These are phyloP conservation scores for Tichodroma muraria DNA, from an alignment of 2,113 vertebrate species.

Conservation along the genomic window DNA sequence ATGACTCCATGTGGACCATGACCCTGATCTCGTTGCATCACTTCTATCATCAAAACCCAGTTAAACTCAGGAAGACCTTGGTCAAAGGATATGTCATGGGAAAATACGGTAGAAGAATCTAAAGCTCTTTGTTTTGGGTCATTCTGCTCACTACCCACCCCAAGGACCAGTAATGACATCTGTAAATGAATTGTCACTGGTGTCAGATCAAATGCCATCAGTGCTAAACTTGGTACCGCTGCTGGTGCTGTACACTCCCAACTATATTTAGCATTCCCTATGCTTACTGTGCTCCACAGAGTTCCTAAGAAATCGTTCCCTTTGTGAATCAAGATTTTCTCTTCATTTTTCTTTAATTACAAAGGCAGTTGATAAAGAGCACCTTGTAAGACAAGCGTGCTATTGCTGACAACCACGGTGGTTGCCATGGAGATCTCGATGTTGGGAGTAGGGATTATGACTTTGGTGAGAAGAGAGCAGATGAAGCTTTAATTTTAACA, in stretches of 20 bases:
- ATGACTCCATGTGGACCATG: not conserved
- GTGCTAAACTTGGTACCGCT: not conserved
- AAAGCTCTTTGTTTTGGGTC: not conserved
- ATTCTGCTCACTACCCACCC: not conserved
- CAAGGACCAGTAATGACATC: not conserved
- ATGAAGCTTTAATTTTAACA: slow-evolving; percentile 54
- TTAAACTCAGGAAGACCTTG: not conserved
- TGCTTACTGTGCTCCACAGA: not conserved
- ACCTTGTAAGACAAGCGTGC: not conserved
- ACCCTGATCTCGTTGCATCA: fast-evolving
- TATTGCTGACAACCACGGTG: not conserved
- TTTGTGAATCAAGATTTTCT: not conserved
- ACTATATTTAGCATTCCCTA: not conserved
- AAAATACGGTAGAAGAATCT: not conserved
- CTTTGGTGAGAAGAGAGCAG: slow-evolving; percentile 36
- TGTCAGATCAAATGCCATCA: not conserved
- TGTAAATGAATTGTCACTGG: not conserved
- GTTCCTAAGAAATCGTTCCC: not conserved
- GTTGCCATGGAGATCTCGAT: slow-evolving; percentile 49
- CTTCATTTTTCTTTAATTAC: slow-evolving; percentile 22
- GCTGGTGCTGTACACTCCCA: not conserved
- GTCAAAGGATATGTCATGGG: not conserved
- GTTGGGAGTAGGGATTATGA: slow-evolving; percentile 36
- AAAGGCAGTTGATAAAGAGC: slow-evolving; percentile 33
- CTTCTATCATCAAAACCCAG: not conserved